A percentile compares a stretch with the other conserved stretches of the same genome.
These are phyloP conservation scores for Montipora cactus DNA, from an alignment of 64 coral and sea anemone genomes.

Conservation along the genomic window DNA sequence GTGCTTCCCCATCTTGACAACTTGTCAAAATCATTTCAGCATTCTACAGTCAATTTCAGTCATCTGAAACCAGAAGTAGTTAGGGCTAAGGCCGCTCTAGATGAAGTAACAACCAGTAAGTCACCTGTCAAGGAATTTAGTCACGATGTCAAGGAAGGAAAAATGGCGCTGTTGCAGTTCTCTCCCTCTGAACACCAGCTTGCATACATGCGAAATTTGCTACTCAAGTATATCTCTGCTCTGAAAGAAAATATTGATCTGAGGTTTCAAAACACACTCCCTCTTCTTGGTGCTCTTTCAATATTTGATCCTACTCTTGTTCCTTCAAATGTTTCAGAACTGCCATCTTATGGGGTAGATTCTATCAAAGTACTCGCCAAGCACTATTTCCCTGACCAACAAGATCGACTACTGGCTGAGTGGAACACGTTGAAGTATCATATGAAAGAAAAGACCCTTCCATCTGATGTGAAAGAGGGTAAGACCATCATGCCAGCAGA, in stretches of 20 bases:
- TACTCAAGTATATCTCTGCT: slow-evolving; percentile 39
- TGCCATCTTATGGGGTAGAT: slow-evolving; percentile 27
- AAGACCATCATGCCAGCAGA: slow-evolving; percentile 34
- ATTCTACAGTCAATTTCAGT: slow-evolving; percentile 22
- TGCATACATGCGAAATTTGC: slow-evolving; percentile 38
- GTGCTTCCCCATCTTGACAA: slow-evolving; percentile 21
- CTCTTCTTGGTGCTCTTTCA: slow-evolving; percentile 26
- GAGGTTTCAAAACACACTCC: slow-evolving; percentile 40
- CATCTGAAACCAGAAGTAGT: slow-evolving; percentile 1
- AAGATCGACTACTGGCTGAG: slow-evolving; percentile 31
- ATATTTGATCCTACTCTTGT: slow-evolving; percentile 36
- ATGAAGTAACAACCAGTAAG: neutral
- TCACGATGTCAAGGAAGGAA: slow-evolving; percentile 37
- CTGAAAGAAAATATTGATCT: slow-evolving; percentile 24
- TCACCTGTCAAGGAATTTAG: slow-evolving; percentile 12
- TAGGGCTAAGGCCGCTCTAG: slow-evolving; percentile 20
- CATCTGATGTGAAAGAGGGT: slow-evolving; percentile 32
- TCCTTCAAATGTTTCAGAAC: slow-evolving; percentile 29
- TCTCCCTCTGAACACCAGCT: slow-evolving; percentile 34
- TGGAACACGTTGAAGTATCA: slow-evolving; percentile 25
- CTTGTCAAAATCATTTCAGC: slow-evolving; percentile 22
- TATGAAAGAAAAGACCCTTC: slow-evolving; percentile 26
- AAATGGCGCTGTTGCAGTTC: slow-evolving; percentile 28
- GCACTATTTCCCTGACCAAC: slow-evolving; percentile 34
- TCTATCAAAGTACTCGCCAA: slow-evolving; percentile 35